These are phyloP conservation scores for Protobothrops flavoviridis DNA, from an alignment of 2,113 vertebrate species.

Conservation along the genomic window DNA sequence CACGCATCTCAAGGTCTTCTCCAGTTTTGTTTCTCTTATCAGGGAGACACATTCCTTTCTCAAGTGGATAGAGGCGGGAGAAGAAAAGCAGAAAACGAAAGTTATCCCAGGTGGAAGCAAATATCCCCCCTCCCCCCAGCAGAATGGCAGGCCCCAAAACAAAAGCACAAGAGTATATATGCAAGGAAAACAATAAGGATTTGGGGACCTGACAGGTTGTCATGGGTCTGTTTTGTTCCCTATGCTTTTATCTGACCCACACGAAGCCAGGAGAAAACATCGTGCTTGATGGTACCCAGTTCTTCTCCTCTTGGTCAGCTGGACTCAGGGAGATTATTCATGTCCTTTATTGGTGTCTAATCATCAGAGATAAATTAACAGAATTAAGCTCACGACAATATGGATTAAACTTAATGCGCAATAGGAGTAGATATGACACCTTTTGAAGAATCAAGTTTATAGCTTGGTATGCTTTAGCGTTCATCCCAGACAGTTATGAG, in stretches of 20 bases:
- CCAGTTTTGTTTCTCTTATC: too few species aligned
- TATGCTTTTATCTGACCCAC: neutral
- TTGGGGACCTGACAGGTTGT: neutral
- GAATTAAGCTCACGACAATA: neutral
- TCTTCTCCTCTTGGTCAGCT: neutral
- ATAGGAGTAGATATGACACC: neutral
- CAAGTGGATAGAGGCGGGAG: too few species aligned
- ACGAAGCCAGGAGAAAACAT: neutral
- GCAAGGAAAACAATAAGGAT: too few species aligned
- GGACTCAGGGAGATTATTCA: neutral
- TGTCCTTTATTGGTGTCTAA: neutral
- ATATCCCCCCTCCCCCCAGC: too few species aligned
- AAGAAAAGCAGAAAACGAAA: too few species aligned
- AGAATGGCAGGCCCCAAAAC: too few species aligned
- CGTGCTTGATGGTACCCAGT: neutral
- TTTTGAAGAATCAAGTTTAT: neutral
- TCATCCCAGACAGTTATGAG: neutral
- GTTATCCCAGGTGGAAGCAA: too few species aligned
- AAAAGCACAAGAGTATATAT: too few species aligned
- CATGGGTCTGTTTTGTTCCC: neutral
- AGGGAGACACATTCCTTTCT: too few species aligned
- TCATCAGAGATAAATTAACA: neutral
- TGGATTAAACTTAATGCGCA: neutral
- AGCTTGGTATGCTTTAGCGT: neutral
- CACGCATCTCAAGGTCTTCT: too few species aligned